These are phyloP conservation scores for Cariama cristata DNA, from an alignment of 2,113 vertebrate genomes.

Conservation along the genomic window DNA sequence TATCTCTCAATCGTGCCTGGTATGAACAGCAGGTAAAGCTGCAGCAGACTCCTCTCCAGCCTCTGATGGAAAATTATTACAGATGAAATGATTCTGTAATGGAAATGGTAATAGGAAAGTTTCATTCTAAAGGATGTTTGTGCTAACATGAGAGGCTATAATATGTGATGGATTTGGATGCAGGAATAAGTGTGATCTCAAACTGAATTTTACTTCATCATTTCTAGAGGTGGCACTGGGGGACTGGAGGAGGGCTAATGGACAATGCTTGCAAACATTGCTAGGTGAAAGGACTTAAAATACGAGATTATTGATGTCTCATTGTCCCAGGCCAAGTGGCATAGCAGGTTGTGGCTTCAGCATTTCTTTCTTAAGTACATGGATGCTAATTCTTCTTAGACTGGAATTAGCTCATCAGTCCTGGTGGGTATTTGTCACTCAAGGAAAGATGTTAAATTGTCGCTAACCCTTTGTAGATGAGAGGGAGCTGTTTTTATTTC, in stretches of 20 bases:
- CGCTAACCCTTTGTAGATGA: neutral
- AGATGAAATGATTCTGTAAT: conserved; percentile 64
- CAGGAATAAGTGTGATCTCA: conserved; percentile 5
- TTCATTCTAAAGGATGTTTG: conserved; percentile 49
- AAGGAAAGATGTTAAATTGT: neutral
- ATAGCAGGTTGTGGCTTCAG: conserved; percentile 27
- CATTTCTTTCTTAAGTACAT: conserved; percentile 9
- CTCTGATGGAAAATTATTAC: conserved; percentile 69
- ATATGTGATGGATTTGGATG: conserved; percentile 39
- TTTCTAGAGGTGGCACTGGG: conserved; percentile 31
- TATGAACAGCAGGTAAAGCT: conserved; percentile 68
- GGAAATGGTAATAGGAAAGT: conserved; percentile 59
- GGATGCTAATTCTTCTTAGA: conserved; percentile 22
- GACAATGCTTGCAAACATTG: neutral
- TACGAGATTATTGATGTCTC: neutral
- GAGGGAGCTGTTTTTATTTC: neutral
- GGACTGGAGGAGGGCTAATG: neutral
- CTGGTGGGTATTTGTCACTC: neutral
- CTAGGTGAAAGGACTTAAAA: neutral
- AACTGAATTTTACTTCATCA: conserved; percentile 37
- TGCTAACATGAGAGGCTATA: conserved; percentile 33
- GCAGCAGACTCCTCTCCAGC: conserved; percentile 53
- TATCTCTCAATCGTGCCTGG: conserved; percentile 51
- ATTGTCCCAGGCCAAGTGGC: conserved; percentile 3
- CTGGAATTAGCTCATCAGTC: conserved; percentile 3